Evolutionary conservation across 2,113 vertebrate species (phyloP), one percentile per base, ranked within the genome.

Genomic region (Chloebia gouldiae): DNA sequence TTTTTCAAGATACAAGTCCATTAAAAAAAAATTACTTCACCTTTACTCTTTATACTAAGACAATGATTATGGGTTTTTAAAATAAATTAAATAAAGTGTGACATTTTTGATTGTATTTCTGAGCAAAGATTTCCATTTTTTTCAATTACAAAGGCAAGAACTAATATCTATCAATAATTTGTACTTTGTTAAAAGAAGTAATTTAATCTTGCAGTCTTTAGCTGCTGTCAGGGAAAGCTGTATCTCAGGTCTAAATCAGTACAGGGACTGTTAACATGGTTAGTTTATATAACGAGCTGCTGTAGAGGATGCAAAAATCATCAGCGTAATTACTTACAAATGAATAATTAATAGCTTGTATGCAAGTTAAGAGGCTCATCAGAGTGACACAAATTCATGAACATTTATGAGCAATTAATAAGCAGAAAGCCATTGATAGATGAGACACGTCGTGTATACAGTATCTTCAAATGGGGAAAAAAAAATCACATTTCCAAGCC

Each of bases 381-480:
- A 93, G 90, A 81, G 81, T 91, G 92, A 91, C 87, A 95, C 37
- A 87, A 95, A 96, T 95, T 97, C 95, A 96, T 92, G 90, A 97
- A 94, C 95, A 96, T 97, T 97, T 97, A 96, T 92, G 73, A 97
- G 87, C 72, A 50, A 96, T 97, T 97, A 97, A 96, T 96, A 96
- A 95, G 49, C 56, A 89, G 78, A 85, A 95, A 92, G 45, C 80
- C 82, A 88, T 37, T 87, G 86, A 88, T 81, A 93, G 60, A 91
- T 92, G 59, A 73, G 45, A 60, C 54, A 79, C 3, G 0, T 18
- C 84, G 47, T 12, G 9, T 24, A 60, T 22, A 47, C n/a, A 82
- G 75, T 47, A 22, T 27, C 65, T 83, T 79, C 60, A 91, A 66
- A 79, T 15, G 28, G 44, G n/a, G 76, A 72, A 81, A 76, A 80